phyloP scores from a whole-genome alignment of 2,888 invertebrate genomes.

The Dicyrtoma fusca region DNA sequence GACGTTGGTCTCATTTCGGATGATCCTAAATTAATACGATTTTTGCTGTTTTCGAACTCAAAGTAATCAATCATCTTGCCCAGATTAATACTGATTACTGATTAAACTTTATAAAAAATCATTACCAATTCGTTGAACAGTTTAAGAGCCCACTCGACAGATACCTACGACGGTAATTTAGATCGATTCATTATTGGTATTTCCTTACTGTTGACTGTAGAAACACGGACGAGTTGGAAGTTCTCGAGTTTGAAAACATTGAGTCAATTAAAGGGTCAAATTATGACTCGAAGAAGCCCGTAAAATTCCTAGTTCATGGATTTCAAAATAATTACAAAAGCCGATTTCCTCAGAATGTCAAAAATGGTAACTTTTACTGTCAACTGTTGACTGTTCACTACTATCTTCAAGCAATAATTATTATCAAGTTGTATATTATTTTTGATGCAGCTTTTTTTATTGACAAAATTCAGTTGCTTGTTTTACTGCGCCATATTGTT shows the following conservation, averaged over 20 bases:
- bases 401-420: no score
- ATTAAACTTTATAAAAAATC: no score
- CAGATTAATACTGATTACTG: background rate
- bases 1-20: constrained; percentile 23
- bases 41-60: constrained; percentile 6
- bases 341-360: constrained; percentile 31
- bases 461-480: no score
- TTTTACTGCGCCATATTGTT: no score
- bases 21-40: constrained; percentile 25
- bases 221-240: background rate
- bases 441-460: no score
- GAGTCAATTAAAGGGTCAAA: constrained; percentile 5
- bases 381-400: no score
- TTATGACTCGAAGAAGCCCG: constrained; percentile 2
- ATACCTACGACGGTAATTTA: no score
- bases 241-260: constrained; percentile 9
- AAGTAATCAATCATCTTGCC: background rate
- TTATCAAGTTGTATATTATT: no score
- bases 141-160: no score
- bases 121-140: no score
- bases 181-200: no score
- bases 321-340: constrained; percentile 33
- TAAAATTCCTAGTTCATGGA: constrained; percentile 31
- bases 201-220: background rate
- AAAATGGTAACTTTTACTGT: constrained; percentile 38